Percentiles rank a stretch among this genome's conserved stretches.
Evolutionary conservation across 2,797 vertebrate genomes (phyloP).

Genomic region (Enteromius argenteus): DNA sequence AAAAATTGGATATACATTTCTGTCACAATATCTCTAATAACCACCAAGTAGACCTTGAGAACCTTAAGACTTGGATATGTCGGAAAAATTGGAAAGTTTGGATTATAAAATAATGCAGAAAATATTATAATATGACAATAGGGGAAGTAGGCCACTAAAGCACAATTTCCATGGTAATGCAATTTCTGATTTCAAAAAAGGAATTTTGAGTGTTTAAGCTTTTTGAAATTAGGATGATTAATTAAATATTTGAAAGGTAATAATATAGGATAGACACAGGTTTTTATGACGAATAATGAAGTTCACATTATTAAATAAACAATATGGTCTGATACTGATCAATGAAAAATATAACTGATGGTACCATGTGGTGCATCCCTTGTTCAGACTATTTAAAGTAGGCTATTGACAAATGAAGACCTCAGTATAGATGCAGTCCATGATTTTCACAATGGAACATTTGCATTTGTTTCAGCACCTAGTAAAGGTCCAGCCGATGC

Average conservation of each 20-base stretch:
- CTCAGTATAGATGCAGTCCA: not conserved
- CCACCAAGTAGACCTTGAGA: not conserved
- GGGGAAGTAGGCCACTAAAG: not conserved
- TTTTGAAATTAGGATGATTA: not conserved
- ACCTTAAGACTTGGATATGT: not conserved
- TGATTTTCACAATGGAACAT: not conserved
- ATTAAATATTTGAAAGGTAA: no score
- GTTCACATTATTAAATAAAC: not conserved
- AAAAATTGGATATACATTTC: no score
- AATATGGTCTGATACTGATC: not conserved
- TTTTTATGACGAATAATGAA: no score
- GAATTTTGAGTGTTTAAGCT: not conserved
- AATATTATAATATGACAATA: no score
- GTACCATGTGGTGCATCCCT: not conserved
- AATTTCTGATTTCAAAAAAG: not conserved
- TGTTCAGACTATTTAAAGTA: not conserved
- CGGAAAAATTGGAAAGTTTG: not conserved
- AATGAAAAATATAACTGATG: not conserved
- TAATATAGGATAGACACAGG: not conserved
- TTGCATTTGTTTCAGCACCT: conserved; percentile 44
- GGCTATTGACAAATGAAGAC: not conserved
- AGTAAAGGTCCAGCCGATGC: conserved; percentile 37
- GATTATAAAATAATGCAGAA: no score
- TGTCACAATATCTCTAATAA: not conserved
- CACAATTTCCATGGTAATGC: not conserved